Percentiles rank a stretch among this genome's conserved stretches.
Conservation (phyloP, 2,888 invertebrate genomes). For the Microchrysa polita region DNA sequence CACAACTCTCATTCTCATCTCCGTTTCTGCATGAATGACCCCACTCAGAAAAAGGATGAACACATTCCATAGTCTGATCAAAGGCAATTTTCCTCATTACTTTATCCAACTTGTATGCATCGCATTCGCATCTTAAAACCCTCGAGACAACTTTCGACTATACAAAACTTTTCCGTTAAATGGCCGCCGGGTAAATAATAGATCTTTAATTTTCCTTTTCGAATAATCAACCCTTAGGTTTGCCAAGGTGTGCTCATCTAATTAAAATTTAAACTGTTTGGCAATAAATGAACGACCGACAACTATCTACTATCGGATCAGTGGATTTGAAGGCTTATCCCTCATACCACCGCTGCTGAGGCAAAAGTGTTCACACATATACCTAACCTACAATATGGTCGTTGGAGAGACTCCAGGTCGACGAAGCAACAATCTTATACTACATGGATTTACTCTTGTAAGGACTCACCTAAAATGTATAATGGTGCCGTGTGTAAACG, state of each 20-base stretch:
- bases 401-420: not conserved
- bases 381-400: not conserved
- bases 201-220: conserved; percentile 37
- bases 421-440: conserved; percentile 15
- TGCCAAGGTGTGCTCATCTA: conserved; percentile 39
- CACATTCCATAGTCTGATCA: not conserved
- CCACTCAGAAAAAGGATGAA: not conserved
- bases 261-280: conserved; percentile 51
- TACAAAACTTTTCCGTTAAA: conserved; percentile 31
- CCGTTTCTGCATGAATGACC: not conserved
- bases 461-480: conserved; percentile 30
- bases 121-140: not conserved
- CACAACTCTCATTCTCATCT: not conserved
- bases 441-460: not conserved
- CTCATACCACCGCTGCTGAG: no score
- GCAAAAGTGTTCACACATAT: not conserved
- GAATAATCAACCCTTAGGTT: conserved; percentile 36
- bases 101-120: no score
- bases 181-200: conserved; percentile 42
- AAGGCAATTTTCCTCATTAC: not conserved
- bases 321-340: conserved; percentile 27
- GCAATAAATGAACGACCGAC: conserved; percentile 47
- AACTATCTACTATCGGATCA: conserved; percentile 42
- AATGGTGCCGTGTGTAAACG: not conserved
- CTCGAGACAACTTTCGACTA: conserved; percentile 11